Evolutionary conservation across 2,797 vertebrate genomes (phyloP).

Genomic region (Scarus forsteni): DNA sequence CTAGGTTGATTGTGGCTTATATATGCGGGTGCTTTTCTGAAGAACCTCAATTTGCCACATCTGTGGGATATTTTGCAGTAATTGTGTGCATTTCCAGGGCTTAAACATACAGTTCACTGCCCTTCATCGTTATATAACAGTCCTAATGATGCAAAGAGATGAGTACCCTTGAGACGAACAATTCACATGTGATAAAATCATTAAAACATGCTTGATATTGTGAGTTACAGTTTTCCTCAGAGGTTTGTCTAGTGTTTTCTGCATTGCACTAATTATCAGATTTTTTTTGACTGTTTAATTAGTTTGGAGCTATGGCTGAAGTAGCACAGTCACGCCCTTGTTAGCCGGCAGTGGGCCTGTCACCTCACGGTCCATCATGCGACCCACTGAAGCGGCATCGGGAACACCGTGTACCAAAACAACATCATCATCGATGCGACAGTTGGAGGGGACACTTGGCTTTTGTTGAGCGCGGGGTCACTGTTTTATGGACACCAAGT

Average conservation of each 20-base stretch:
- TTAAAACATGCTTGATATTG: not conserved
- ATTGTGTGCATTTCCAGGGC: not conserved
- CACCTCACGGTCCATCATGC: constrained; percentile 49
- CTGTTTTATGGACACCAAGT: constrained; percentile 10
- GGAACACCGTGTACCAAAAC: constrained; percentile 70
- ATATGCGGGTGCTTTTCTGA: not conserved
- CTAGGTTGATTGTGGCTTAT: no score
- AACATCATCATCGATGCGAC: constrained; percentile 30
- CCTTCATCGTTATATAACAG: not conserved
- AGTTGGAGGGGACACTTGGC: constrained; percentile 51
- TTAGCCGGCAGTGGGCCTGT: constrained; percentile 55
- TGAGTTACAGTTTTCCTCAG: not conserved
- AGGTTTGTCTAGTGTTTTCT: not conserved
- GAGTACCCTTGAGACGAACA: not conserved
- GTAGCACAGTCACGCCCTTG: constrained; percentile 60
- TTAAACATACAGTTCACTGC: not conserved
- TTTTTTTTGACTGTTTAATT: constrained; percentile 35
- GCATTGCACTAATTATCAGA: not conserved
- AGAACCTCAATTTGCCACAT: not conserved
- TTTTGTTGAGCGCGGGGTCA: constrained; percentile 47
- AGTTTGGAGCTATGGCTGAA: constrained; percentile 38
- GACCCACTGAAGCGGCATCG: constrained; percentile 56
- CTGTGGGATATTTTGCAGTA: not conserved
- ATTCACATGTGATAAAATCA: not conserved
- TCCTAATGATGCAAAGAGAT: not conserved